Evolutionary conservation across 2,797 vertebrate species (phyloP).

Genomic region (Distichodus sexfasciatus): DNA sequence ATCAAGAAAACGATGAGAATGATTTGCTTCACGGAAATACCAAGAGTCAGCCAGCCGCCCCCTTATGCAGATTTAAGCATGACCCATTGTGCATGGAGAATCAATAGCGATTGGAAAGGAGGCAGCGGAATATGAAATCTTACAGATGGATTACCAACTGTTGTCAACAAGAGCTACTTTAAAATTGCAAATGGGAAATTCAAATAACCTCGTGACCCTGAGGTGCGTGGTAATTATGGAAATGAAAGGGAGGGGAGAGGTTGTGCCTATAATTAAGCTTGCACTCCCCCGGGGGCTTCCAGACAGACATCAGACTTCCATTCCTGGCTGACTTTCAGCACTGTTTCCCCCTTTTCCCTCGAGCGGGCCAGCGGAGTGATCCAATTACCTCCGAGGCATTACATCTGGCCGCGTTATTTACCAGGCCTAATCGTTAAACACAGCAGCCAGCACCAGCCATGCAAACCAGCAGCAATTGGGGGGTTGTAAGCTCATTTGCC

Average conservation of each 20-base stretch:
- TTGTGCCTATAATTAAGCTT: constrained; percentile 25
- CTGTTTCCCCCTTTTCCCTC: constrained; percentile 58
- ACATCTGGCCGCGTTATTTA: constrained; percentile 45
- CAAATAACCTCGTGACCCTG: constrained; percentile 33
- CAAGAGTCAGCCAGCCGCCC: background rate
- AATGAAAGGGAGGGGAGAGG: constrained; percentile 37
- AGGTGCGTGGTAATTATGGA: constrained; percentile 27
- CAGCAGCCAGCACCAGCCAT: constrained; percentile 31
- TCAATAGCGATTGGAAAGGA: background rate
- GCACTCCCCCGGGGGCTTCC: constrained; percentile 25
- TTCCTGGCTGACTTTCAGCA: constrained; percentile 70
- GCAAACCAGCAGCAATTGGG: constrained; percentile 40
- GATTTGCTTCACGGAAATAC: background rate
- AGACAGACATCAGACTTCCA: constrained; percentile 62
- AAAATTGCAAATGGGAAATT: constrained; percentile 37
- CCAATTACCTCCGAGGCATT: constrained; percentile 49
- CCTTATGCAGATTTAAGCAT: background rate
- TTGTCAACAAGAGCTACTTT: constrained; percentile 30
- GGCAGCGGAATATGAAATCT: constrained; percentile 4
- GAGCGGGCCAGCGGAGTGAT: constrained; percentile 54
- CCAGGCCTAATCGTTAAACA: constrained; percentile 41
- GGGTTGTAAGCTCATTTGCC: constrained; percentile 7
- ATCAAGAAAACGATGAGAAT: background rate
- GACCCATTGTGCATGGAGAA: background rate
- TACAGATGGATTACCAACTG: constrained; percentile 15